Conservation (phyloP, 2,113 vertebrate species). For the Amphilophus citrinellus region DNA sequence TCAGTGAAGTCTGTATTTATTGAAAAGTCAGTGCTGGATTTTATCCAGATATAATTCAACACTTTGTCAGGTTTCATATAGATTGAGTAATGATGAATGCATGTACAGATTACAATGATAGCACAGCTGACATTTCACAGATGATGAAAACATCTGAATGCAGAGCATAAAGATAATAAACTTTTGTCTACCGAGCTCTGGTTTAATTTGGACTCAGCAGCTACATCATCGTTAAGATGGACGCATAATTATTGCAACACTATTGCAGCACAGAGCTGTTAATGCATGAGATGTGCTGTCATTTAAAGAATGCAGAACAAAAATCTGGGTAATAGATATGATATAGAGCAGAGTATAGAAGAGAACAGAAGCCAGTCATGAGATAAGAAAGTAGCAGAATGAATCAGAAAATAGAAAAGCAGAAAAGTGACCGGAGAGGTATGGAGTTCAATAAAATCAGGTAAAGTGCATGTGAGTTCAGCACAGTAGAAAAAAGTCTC, state of each 20-base stretch:
- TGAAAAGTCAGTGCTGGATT: slow-evolving; percentile 26
- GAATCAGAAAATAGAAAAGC: neutral
- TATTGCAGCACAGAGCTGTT: neutral
- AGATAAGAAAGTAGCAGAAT: neutral
- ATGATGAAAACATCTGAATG: neutral
- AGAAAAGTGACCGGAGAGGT: neutral
- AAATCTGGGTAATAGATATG: neutral
- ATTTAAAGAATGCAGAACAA: neutral
- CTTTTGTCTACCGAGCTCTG: neutral
- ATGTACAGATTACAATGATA: neutral
- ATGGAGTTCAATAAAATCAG: neutral
- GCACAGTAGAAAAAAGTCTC: neutral
- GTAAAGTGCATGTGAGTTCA: slow-evolving; percentile 6
- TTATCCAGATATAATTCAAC: slow-evolving; percentile 16
- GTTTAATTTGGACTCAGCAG: neutral
- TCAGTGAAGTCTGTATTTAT: slow-evolving; percentile 14
- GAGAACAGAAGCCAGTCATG: neutral
- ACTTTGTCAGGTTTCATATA: neutral
- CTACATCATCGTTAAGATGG: neutral
- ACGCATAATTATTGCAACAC: neutral
- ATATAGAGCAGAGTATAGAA: neutral
- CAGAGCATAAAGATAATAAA: neutral
- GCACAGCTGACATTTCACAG: neutral
- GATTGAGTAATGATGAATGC: neutral
- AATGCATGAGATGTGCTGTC: neutral